Conservation (phyloP, 1,140 invertebrate genomes). For the Drosophila truncata region DNA sequence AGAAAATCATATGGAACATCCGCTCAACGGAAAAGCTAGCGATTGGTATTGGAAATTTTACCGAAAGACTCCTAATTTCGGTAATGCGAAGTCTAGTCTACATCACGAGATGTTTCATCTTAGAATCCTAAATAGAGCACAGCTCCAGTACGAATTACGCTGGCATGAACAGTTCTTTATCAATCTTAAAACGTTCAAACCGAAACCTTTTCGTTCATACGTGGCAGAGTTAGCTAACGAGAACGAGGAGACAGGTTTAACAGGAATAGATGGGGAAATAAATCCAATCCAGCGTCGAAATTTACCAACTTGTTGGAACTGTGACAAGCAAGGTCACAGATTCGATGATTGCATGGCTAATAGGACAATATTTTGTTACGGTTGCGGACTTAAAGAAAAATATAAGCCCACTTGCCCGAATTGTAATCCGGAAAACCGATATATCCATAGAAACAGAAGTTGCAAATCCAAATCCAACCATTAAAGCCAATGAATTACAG, state of each 20-base stretch:
- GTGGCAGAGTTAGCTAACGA: not conserved
- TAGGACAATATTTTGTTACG: not conserved
- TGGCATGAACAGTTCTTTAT: not conserved
- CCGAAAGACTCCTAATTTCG: too few species aligned
- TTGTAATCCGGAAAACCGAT: not conserved
- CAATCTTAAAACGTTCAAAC: not conserved
- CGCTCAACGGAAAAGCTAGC: too few species aligned
- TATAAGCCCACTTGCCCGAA: not conserved
- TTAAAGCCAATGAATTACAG: not conserved
- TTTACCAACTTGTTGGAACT: not conserved
- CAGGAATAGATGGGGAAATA: not conserved
- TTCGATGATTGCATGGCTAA: not conserved
- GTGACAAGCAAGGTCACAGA: not conserved
- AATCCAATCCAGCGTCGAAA: not conserved
- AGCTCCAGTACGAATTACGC: not conserved
- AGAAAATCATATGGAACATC: too few species aligned
- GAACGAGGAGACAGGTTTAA: not conserved
- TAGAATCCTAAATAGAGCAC: not conserved
- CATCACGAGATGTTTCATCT: too few species aligned
- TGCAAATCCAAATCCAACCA: not conserved
- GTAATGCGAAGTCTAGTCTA: too few species aligned
- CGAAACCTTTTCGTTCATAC: not conserved
- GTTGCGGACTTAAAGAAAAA: not conserved
- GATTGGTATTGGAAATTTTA: too few species aligned
- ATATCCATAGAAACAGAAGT: not conserved